Conservation (phyloP, 2,888 invertebrate genomes). For the Dynastes hyllus region DNA sequence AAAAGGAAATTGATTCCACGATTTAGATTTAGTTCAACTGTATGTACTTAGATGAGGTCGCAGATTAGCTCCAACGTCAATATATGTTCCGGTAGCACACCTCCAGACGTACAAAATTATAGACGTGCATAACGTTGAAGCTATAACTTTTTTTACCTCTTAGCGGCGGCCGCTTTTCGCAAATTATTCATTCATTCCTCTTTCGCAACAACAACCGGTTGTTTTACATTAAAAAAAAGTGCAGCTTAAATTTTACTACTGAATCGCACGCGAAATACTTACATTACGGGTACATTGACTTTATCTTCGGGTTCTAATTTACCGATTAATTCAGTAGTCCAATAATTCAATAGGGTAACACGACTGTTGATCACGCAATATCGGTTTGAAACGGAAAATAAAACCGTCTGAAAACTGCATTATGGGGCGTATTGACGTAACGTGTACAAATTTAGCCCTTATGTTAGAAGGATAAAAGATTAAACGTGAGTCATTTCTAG, state of each 20-base stretch:
- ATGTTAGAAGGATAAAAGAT: neutral
- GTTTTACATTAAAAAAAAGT: conserved; percentile 17
- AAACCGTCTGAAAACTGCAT: conserved; percentile 18
- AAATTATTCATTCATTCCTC: conserved; percentile 45
- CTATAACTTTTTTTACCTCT: neutral
- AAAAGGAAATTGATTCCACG: neutral
- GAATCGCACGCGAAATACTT: conserved; percentile 41
- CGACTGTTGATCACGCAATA: conserved; percentile 42
- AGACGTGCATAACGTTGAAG: neutral
- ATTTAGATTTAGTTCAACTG: neutral
- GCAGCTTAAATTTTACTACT: conserved; percentile 33
- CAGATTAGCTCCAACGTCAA: neutral
- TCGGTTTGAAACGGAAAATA: conserved; percentile 19
- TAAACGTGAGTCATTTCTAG: neutral
- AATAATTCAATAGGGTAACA: conserved; percentile 45
- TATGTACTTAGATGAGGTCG: neutral
- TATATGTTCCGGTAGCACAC: neutral
- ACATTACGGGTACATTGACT: conserved; percentile 46
- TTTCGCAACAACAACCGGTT: conserved; percentile 27
- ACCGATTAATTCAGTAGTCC: conserved; percentile 40
- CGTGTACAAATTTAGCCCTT: neutral
- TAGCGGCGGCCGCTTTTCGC: conserved; percentile 1
- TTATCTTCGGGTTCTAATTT: conserved; percentile 35
- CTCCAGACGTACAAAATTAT: neutral
- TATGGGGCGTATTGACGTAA: conserved; percentile 13